A percentile compares a stretch with the other conserved stretches of the same genome.
Conservation (phyloP, 2,888 invertebrate genomes). For the Himalopsyche japonica region DNA sequence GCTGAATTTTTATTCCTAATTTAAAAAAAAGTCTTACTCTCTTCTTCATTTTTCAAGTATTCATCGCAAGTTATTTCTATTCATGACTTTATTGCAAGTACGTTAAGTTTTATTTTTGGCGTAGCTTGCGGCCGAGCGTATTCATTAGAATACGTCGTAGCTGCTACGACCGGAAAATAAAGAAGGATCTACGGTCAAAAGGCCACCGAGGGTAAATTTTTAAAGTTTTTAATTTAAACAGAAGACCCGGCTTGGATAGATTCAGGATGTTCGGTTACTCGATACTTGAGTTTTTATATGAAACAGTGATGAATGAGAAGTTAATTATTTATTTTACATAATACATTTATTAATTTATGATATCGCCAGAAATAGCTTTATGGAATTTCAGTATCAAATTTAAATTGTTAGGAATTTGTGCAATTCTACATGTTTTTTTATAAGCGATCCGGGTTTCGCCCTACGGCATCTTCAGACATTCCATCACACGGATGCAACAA, state of each 20-base stretch:
- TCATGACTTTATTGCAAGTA: background rate
- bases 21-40: background rate
- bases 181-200: background rate
- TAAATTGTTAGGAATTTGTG: no score
- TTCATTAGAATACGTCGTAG: background rate
- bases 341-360: no score
- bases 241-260: background rate
- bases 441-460: no score
- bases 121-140: background rate
- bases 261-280: background rate
- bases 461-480: no score
- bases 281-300: background rate
- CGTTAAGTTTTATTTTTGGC: background rate
- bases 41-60: background rate
- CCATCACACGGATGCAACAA: no score
- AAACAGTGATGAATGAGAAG: background rate
- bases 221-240: constrained; percentile 16
- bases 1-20: background rate
- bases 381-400: no score
- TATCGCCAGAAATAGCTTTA: no score
- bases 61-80: background rate
- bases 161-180: background rate
- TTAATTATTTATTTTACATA: no score
- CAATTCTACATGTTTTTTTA: no score
- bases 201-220: background rate